Conservation (phyloP, 2,888 invertebrate genomes). For the Bembecia ichneumoniformis region DNA sequence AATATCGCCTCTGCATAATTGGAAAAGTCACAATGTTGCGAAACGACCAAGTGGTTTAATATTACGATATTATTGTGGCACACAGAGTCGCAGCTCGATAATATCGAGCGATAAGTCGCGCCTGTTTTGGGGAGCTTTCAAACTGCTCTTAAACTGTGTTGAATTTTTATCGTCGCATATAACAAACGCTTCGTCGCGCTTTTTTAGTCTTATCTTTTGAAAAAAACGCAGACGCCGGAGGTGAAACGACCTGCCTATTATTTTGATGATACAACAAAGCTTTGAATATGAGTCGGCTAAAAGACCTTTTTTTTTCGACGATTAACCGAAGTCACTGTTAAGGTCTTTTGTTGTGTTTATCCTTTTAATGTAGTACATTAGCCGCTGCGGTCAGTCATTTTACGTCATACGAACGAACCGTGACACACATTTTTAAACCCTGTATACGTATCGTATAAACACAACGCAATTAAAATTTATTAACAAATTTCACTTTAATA, state of each 20-base stretch:
- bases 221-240: constrained; percentile 33
- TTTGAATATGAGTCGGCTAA: constrained; percentile 35
- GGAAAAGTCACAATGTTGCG: too few species aligned
- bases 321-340: constrained; percentile 26
- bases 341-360: constrained; percentile 24
- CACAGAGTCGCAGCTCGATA: too few species aligned
- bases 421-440: too few species aligned
- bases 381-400: constrained; percentile 13
- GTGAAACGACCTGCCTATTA: constrained; percentile 44
- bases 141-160: background rate
- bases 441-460: too few species aligned
- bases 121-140: background rate
- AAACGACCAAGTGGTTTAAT: too few species aligned
- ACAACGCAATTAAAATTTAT: too few species aligned
- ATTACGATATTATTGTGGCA: too few species aligned
- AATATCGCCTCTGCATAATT: too few species aligned
- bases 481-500: too few species aligned
- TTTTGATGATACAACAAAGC: constrained; percentile 49
- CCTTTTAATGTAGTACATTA: constrained; percentile 15
- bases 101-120: too few species aligned
- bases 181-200: constrained; percentile 23
- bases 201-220: constrained; percentile 31
- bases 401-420: background rate
- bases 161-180: constrained; percentile 16
- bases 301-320: constrained; percentile 22